Base-by-base conservation (phyloP, 2,113 vertebrate genomes). In the Parotia lawesii region DNA sequence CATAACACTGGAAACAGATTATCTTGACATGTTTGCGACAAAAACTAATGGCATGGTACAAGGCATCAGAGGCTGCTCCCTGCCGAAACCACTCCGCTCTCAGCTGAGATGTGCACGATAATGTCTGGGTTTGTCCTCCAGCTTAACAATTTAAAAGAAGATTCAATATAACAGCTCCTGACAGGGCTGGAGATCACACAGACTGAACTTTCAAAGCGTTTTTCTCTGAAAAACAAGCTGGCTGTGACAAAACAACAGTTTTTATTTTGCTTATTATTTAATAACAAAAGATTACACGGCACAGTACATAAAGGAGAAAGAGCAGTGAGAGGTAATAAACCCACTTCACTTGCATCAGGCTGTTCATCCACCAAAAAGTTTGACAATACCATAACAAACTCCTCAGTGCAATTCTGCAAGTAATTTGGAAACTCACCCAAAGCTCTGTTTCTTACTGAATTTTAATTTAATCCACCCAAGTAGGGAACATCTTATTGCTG, bases 241-340 rank as follows among this genome's bases (percentile, higher is more conserved):
- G 78, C 90, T 95, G 76, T 95, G 94, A 91, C 71, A 95, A 95
- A 97, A 97, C 94, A 96, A 91, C 89, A 73, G 91, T 50, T 96
- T 94, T 91, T 96, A 91, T 92, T 96, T 93, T 95, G 86, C 75
- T 96, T 96, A 95, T 96, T 94, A 90, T 94, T 97, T 95, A 95
- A 94, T 89, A 92, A 89, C 60, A 83, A 82, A 96, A 92, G 91
- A 96, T 87, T 92, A 95, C 57, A 90, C 33, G 22, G 77, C 51
- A 60, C 13, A 80, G 81, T 18, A 90, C 91, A 83, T 51, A 66
- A 92, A 85, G 53, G 2, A 85, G 70, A 80, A 78, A 85, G 44
- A 83, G 67, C 53, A 67, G n/a, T 11, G 71, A 6, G 2, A 84
- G 64, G 53, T 60, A 86, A 80, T 82, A 78, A 95, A 93, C 78